Conservation (phyloP, 2,113 vertebrate genomes). For the Poeciliopsis turrubarensis region DNA sequence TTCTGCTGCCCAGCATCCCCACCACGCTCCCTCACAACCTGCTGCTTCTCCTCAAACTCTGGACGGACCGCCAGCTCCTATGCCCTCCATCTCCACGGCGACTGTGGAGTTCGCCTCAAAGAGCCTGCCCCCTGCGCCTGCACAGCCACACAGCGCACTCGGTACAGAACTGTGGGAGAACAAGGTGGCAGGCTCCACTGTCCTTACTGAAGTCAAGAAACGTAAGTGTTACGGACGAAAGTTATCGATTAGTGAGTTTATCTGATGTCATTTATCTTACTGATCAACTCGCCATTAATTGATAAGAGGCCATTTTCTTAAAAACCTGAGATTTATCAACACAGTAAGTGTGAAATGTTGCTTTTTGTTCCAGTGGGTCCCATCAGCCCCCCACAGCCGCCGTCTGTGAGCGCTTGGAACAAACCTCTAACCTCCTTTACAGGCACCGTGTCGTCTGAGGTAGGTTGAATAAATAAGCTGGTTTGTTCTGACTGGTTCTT, state of each 20-base stretch:
- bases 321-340: neutral
- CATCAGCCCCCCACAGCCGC: constrained; percentile 95
- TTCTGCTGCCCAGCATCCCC: constrained; percentile 38
- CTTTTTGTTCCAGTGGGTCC: constrained; percentile 87
- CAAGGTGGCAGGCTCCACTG: constrained; percentile 85
- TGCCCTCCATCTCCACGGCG: constrained; percentile 65
- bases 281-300: no score
- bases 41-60: constrained; percentile 65
- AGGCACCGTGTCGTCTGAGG: constrained; percentile 87
- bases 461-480: constrained; percentile 35
- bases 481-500: neutral
- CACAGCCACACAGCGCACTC: constrained; percentile 83
- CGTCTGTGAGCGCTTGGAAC: constrained; percentile 99
- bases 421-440: constrained; percentile 97
- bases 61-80: constrained; percentile 67
- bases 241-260: no score
- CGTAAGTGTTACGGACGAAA: constrained; percentile 79
- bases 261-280: no score
- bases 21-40: no score
- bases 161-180: constrained; percentile 94
- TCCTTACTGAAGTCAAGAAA: constrained; percentile 92
- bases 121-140: constrained; percentile 76
- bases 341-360: constrained; percentile 1
- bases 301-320: no score
- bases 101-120: constrained; percentile 83